Evolutionary conservation across 1,140 invertebrate genomes (phyloP).

Genomic region (Drosophila subobscura): DNA sequence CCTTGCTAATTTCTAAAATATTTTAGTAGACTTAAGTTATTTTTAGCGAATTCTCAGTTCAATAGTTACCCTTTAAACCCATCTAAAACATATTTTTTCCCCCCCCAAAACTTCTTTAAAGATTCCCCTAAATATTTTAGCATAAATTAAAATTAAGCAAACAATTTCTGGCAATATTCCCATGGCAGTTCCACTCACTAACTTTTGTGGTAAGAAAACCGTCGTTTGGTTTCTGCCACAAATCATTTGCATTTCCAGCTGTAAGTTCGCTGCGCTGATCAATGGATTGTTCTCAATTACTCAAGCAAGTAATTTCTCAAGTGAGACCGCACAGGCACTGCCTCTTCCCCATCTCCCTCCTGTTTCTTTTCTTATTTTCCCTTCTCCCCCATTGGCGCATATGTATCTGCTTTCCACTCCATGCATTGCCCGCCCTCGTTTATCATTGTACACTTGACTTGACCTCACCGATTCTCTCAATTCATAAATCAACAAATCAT

Average conservation of each 20-base stretch:
- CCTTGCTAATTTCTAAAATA: too few relatives aligned
- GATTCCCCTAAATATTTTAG: too few relatives aligned
- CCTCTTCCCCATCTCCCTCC: not conserved
- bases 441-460: conserved; percentile 78
- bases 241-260: not conserved
- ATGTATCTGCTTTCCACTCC: too few relatives aligned
- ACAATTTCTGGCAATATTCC: too few relatives aligned
- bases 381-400: not conserved
- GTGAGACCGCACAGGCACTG: conserved; percentile 59
- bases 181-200: too few relatives aligned
- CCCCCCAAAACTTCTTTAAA: too few relatives aligned
- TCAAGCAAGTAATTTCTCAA: conserved; percentile 37
- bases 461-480: conserved; percentile 63
- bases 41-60: not conserved
- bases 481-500: conserved; percentile 83
- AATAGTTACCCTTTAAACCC: too few relatives aligned
- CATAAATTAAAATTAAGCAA: too few relatives aligned
- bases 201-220: too few relatives aligned
- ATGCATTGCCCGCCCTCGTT: conserved; percentile 40
- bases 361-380: conserved; percentile 5
- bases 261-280: conserved; percentile 1
- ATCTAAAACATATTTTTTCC: too few relatives aligned
- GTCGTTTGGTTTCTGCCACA: too few relatives aligned
- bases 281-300: conserved; percentile 31
- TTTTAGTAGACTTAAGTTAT: not conserved